Evolutionary conservation across 2,113 vertebrate genomes (phyloP).

Genomic region (Callipepla californica): DNA sequence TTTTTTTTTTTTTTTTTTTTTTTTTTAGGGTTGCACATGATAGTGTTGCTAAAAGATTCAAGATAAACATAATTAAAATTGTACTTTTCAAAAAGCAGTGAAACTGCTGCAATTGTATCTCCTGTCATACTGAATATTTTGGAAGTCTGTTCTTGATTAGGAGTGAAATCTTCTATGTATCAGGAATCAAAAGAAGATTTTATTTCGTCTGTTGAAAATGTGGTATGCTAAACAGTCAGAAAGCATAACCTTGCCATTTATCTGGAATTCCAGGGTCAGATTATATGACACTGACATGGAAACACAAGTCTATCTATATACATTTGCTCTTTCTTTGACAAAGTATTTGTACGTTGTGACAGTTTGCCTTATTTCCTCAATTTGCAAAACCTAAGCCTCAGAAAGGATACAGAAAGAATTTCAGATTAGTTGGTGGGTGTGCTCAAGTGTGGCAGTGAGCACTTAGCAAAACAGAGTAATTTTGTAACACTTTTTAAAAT

Average conservation of each 20-base stretch:
- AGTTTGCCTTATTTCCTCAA: background rate
- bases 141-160: background rate
- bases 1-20: too few relatives aligned
- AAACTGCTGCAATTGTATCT: background rate
- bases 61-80: background rate
- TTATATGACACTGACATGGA: background rate
- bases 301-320: background rate
- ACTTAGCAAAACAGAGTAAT: background rate
- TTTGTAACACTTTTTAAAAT: background rate
- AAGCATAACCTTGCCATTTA: conserved; percentile 6
- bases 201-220: background rate
- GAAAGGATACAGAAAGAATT: background rate
- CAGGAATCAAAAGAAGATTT: background rate
- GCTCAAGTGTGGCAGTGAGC: background rate
- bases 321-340: background rate
- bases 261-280: background rate
- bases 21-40: background rate
- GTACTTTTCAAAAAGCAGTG: background rate
- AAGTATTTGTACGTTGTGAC: background rate
- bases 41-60: background rate
- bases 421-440: background rate
- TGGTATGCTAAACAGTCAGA: background rate
- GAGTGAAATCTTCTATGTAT: background rate
- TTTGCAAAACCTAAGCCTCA: background rate
- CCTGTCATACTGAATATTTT: background rate